Conservation (phyloP, 1,140 invertebrate genomes). For the Orius laevigatus region DNA sequence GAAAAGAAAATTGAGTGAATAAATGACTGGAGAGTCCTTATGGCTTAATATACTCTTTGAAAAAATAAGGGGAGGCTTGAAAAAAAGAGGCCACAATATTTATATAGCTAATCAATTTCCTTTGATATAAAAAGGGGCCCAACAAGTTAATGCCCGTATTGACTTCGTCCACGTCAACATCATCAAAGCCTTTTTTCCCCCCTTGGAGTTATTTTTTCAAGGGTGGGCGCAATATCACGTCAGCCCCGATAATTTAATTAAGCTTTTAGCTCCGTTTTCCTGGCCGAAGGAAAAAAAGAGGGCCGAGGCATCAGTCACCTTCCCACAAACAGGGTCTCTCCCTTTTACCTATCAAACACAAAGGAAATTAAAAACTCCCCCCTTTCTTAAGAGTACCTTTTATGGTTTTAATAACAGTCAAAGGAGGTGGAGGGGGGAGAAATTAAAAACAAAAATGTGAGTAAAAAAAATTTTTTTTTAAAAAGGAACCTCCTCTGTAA, state of each 20-base stretch:
- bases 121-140: background rate
- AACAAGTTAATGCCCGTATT: constrained; percentile 9
- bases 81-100: background rate
- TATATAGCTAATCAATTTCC: constrained; percentile 2
- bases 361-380: constrained; percentile 14
- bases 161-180: constrained; percentile 6
- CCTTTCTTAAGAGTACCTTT: constrained; percentile 1
- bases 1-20: no score
- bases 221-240: constrained; percentile 7
- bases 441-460: background rate
- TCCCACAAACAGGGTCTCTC: background rate
- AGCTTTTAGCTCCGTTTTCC: constrained; percentile 4
- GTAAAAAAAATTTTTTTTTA: no score
- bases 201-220: background rate
- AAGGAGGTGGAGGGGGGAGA: background rate
- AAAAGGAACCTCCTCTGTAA: no score
- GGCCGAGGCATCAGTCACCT: constrained; percentile 2
- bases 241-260: constrained; percentile 10
- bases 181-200: background rate
- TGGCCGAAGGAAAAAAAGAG: background rate
- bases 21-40: no score
- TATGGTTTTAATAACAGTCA: constrained; percentile 12
- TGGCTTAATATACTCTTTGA: no score
- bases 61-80: no score
- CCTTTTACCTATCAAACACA: constrained; percentile 10